Base-by-base conservation (phyloP, 2,888 invertebrate species). In the Physocephala rufipes region DNA sequence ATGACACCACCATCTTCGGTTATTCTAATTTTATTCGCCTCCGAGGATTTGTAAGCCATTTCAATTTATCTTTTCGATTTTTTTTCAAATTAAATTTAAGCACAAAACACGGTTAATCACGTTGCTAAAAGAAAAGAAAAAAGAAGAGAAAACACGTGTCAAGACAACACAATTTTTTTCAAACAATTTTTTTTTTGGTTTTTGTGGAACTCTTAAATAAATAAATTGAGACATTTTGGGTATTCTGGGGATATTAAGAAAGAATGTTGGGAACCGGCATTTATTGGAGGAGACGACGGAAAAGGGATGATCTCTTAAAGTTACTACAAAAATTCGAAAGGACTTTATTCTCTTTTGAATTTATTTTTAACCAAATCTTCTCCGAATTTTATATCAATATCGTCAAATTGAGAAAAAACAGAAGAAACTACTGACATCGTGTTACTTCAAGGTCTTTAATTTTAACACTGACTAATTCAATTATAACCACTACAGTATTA, bases 1-100 rank as follows among this genome's bases (percentile, higher is more conserved):
- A 83, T 73, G 0, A 85, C 84, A 43, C 85, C 85, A 26, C 82
- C 82, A 77, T 86, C 85, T 3, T 82, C 82, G 65, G 84, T 82
- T 28, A 85, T 74, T 79, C 85, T 82, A 67, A 84, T 76, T 80
- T 80, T 78, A 36, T 76, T 53, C 26, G 45, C 7, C 1, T 53
- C 65, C 21, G 21, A 2, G 7, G 19, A 53, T 53, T 47, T 45
- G 47, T 21, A n/a, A n/a, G n/a, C n/a, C 63, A 63, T 63, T 24
- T 24, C 47, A 21, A 47, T 5, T 58, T 58, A 12, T 19, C 4
- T 21, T 12, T 9, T 53, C 4, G 28, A 15, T n/a, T 59, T 63
- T 26, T 47, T 16, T 63, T 63, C 43, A 21, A n/a, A 45, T 45
- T 63, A 24, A 47, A 24, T 26, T 9, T 26, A 28, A 28, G 26